Conservation (phyloP, 2,113 vertebrate species). For the Cryptotis parvus region DNA sequence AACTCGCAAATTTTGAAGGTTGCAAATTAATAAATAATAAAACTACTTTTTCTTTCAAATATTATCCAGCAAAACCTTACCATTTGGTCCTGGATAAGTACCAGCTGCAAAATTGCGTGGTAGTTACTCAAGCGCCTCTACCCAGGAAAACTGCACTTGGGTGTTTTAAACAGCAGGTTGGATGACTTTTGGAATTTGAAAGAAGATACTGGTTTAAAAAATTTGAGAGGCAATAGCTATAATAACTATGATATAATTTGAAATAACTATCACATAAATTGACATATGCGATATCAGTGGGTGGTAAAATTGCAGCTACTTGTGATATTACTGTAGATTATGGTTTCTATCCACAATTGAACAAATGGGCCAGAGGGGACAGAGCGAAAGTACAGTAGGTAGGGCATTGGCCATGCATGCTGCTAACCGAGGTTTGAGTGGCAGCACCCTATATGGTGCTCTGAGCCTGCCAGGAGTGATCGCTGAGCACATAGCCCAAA, state of each 20-base stretch:
- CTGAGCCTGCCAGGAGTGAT: no score
- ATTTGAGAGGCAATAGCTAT: background rate
- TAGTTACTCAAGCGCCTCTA: background rate
- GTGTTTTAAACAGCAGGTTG: background rate
- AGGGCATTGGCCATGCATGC: no score
- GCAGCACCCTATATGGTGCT: no score
- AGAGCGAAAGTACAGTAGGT: no score
- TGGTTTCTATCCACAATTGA: background rate
- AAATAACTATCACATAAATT: background rate
- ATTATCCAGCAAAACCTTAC: background rate
- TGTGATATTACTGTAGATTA: background rate
- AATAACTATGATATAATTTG: background rate
- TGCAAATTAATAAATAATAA: background rate
- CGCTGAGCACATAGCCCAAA: no score
- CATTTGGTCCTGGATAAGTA: background rate
- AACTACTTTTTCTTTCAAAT: background rate
- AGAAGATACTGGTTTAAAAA: constrained; percentile 24
- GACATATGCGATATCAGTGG: background rate
- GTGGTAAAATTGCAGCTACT: background rate
- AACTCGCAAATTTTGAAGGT: constrained; percentile 1
- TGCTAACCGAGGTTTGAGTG: no score
- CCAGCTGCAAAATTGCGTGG: background rate
- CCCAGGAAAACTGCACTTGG: background rate
- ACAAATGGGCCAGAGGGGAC: no score
- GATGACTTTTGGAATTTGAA: background rate